These are phyloP conservation scores for Philonicus albiceps DNA, from an alignment of 2,888 invertebrate species.

Conservation along the genomic window DNA sequence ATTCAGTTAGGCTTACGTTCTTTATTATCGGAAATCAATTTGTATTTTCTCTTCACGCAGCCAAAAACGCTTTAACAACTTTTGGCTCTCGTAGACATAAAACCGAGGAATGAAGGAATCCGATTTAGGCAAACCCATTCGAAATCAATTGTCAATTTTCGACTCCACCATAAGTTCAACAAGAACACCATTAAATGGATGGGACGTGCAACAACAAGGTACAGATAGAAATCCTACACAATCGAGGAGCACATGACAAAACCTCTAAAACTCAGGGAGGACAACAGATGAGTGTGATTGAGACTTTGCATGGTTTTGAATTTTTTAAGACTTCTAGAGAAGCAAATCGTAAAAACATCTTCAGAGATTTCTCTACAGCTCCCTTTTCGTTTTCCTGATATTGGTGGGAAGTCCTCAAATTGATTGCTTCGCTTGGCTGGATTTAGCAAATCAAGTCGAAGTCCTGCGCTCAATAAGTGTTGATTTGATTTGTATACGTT, in stretches of 20 bases:
- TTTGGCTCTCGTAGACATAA: constrained; percentile 20
- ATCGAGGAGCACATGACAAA: constrained; percentile 46
- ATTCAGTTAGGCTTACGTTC: background rate
- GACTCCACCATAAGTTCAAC: constrained; percentile 37
- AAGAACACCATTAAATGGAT: constrained; percentile 36
- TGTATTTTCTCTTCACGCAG: constrained; percentile 14
- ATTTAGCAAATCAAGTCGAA: constrained; percentile 43
- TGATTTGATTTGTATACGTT: constrained; percentile 47
- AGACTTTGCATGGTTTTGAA: constrained; percentile 21
- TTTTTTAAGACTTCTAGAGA: constrained; percentile 8
- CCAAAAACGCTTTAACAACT: constrained; percentile 25
- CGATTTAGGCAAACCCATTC: constrained; percentile 41
- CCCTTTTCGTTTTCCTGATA: background rate
- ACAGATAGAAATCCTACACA: constrained; percentile 40
- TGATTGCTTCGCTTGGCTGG: constrained; percentile 34
- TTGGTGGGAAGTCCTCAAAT: constrained; percentile 26
- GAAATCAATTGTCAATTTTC: constrained; percentile 41
- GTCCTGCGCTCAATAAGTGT: constrained; percentile 46
- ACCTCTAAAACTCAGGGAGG: constrained; percentile 41
- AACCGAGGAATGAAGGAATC: constrained; percentile 7
- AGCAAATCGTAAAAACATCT: background rate
- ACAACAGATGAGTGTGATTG: constrained; percentile 31
- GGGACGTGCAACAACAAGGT: constrained; percentile 36
- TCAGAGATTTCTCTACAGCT: background rate
- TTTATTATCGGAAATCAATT: constrained; percentile 38